Evolutionary conservation across 2,797 vertebrate genomes (phyloP), one percentile per base, ranked within the genome.

Genomic region (Enteromius paludinosus): DNA sequence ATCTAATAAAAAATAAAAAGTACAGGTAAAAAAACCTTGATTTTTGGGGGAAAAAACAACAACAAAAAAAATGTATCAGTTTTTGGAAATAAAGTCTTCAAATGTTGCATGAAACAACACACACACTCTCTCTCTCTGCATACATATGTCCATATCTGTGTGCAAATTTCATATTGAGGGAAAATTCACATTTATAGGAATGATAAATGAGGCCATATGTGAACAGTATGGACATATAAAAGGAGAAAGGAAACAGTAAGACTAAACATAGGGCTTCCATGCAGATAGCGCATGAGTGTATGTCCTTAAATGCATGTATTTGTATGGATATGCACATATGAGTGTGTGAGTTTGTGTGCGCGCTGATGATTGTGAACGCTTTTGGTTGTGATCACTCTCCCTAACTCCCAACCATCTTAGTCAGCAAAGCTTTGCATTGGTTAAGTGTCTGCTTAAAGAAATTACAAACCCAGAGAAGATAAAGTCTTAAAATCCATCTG

Each of bases 341-440:
- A 78, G 33, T 65, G 72, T 78, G 35, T 54, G 11, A 65, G 45
- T 61, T 52, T 74, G 30, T 71, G 71, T 2, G 45, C 17, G 10
- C 17, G n/a, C 38, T 20, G 52, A 81, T 68, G 33, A 23, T 56
- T 56, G 15, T n/a, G 61, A 75, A 47, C 14, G 2, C 41, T 18
- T 47, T 28, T 30, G 38, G 45, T 6, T 61, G 49, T 45, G 72
- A 72, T 78, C 69, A 78, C 54, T 78, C 72, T 54, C 23, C 61
- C 76, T 83, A 83, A 88, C 49, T 83, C 84, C 80, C 30, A 73
- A 86, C 80, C 78, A 77, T 82, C 84, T 72, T 72, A 84, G 77
- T 84, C 88, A 87, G 83, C 81, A 81, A 81, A 82, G 83, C 84
- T 84, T 87, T 81, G 52, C 78, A 74, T 70, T 75, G 75, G 68